Conservation (phyloP, 1,140 invertebrate species). For the Heliconius nattereri region DNA sequence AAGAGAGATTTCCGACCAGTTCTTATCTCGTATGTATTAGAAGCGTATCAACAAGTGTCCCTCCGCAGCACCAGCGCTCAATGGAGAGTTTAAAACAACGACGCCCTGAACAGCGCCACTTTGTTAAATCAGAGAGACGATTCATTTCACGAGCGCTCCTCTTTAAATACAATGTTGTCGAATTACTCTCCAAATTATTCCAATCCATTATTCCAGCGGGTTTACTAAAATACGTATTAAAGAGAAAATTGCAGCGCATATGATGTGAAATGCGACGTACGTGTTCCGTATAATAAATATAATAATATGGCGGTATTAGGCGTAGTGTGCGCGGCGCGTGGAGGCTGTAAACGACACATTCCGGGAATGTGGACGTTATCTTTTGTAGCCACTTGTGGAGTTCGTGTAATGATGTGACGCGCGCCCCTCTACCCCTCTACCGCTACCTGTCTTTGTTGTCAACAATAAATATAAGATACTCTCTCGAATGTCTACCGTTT, state of each 20-base stretch:
- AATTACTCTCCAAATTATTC: not conserved
- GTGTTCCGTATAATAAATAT: not conserved
- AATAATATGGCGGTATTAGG: not conserved
- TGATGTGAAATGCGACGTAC: not conserved
- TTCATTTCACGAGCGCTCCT: not conserved
- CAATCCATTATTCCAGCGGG: not conserved
- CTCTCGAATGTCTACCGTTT: not conserved
- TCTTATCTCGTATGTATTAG: not conserved
- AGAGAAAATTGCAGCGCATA: not conserved
- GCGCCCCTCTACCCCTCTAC: no score
- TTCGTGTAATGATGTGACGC: not conserved
- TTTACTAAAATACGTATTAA: not conserved
- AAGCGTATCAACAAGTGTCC: not conserved
- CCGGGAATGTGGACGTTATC: conserved; percentile 3
- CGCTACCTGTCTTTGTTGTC: not conserved
- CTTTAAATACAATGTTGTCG: not conserved
- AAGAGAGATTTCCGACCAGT: not conserved
- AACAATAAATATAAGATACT: conserved; percentile 1
- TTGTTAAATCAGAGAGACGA: not conserved
- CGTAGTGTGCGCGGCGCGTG: not conserved
- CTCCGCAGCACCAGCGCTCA: conserved; percentile 12
- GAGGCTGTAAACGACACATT: not conserved
- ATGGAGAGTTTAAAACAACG: conserved; percentile 16
- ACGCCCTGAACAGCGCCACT: not conserved
- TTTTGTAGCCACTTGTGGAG: conserved; percentile 8